Evolutionary conservation across 2,888 invertebrate species (phyloP).

Genomic region (Amiota mariae): DNA sequence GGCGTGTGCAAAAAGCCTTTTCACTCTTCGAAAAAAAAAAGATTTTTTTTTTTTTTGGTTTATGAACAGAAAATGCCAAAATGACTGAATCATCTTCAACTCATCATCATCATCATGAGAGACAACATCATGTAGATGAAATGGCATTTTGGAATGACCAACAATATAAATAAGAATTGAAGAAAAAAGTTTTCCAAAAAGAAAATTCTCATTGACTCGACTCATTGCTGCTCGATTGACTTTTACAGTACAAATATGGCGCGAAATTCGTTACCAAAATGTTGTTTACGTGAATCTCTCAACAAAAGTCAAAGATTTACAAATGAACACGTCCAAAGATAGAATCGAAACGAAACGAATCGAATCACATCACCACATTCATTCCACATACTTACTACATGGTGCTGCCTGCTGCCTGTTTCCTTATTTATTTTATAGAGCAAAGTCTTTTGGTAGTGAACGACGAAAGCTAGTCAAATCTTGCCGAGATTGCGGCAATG

Average conservation of each 20-base stretch:
- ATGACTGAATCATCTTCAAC: no score
- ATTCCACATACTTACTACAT: no score
- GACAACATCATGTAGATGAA: no score
- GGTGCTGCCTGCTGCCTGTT: not conserved
- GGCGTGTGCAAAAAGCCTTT: constrained; percentile 25
- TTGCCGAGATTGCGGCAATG: no score
- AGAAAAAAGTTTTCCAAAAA: not conserved
- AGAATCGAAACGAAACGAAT: no score
- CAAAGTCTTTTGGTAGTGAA: no score
- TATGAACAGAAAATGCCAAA: constrained; percentile 6
- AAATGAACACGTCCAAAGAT: no score
- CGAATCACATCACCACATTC: no score
- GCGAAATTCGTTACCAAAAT: constrained; percentile 47
- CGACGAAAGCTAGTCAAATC: no score
- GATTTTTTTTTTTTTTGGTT: not conserved
- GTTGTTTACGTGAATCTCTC: constrained; percentile 6
- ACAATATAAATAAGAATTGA: not conserved
- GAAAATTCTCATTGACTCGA: no score
- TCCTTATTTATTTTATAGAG: constrained; percentile 17
- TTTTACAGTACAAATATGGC: constrained; percentile 59
- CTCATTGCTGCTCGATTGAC: not conserved
- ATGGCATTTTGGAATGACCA: constrained; percentile 13
- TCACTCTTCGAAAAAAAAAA: not conserved
- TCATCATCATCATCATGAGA: no score
- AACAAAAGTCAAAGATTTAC: not conserved